Evolutionary conservation across 2,797 vertebrate genomes (phyloP), one percentile per base, ranked within the genome.

Genomic region (Podargus strigoides): DNA sequence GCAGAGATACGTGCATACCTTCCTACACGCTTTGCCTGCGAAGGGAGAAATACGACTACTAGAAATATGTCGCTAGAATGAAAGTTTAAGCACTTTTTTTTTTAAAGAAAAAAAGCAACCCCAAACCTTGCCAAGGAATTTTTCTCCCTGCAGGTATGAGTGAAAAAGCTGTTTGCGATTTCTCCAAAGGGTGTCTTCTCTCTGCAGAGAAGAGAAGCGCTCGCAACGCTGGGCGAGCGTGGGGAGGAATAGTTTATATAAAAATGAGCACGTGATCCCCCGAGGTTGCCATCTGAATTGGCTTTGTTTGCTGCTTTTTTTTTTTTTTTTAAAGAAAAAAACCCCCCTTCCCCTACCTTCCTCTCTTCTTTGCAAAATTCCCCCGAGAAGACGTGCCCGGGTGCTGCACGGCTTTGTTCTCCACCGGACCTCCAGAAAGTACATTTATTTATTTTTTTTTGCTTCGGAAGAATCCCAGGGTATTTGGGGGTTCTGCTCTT

Each of bases 91-190:
- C n/a, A 8, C 27, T 17, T 32, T 37, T 59, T 50, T 39, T 32
- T 37, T 20, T 37, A n/a, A n/a, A n/a, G n/a, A n/a, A n/a, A n/a
- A n/a, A n/a, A n/a, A n/a, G n/a, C n/a, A n/a, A n/a, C n/a, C n/a
- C n/a, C n/a, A n/a, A 82, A 82, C 83, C 86, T 62, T 58, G 93
- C 85, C 85, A 95, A 93, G 89, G 93, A 94, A 93, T 94, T 93
- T 95, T 81, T 60, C 34, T 70, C 85, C 95, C 95, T 66, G 82
- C 94, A 91, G 92, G 95, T 85, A 64, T 5, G n/a, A 68, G 50
- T 3, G 69, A 34, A 44, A 55, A 90, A 82, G 50, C 58, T 55
- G 64, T 58, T 68, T 21, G 46, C 24, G 16, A 3, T 75, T 47
- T 81, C 79, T 87, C 56, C 83, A 41, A 41, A 23, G 73, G 42